A percentile compares a stretch with the other conserved stretches of the same genome.
Conservation (phyloP, 2,888 invertebrate genomes). For the Cryptophagus acutangulus region DNA sequence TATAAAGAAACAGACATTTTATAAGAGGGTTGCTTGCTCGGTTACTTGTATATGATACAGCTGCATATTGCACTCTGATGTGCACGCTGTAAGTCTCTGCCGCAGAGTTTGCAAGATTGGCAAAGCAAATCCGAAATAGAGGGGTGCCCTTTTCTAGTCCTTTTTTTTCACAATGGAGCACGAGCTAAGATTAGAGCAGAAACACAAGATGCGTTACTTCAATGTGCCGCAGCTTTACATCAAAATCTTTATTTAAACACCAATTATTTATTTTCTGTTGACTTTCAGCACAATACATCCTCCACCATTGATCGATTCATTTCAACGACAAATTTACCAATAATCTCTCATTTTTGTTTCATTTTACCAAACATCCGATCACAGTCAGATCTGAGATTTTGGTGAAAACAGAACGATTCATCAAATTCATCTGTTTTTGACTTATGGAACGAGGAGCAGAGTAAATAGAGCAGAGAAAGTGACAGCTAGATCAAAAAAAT, state of each 20-base stretch:
- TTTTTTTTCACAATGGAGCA: slow-evolving; percentile 26
- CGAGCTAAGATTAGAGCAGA: slow-evolving; percentile 24
- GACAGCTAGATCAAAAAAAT: no score
- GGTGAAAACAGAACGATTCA: no score
- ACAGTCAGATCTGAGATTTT: no score
- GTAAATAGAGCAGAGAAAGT: no score
- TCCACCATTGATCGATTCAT: no score
- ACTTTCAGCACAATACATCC: background rate
- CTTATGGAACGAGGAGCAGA: no score
- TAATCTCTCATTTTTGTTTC: no score
- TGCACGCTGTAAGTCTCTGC: slow-evolving; percentile 16
- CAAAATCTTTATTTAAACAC: background rate
- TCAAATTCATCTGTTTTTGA: no score
- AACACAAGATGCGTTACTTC: background rate
- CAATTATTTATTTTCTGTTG: background rate
- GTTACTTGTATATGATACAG: slow-evolving; percentile 11
- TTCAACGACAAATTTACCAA: no score
- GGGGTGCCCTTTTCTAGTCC: slow-evolving; percentile 17
- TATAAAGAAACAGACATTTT: slow-evolving; percentile 21
- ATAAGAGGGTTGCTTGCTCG: slow-evolving; percentile 20
- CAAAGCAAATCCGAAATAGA: slow-evolving; percentile 19
- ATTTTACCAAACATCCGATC: no score
- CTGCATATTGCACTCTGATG: no score
- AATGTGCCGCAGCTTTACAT: no score
- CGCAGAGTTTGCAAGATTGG: slow-evolving; percentile 24